phyloP scores from a whole-genome alignment of 2,113 vertebrate species.

The Pyrgilauda ruficollis region DNA sequence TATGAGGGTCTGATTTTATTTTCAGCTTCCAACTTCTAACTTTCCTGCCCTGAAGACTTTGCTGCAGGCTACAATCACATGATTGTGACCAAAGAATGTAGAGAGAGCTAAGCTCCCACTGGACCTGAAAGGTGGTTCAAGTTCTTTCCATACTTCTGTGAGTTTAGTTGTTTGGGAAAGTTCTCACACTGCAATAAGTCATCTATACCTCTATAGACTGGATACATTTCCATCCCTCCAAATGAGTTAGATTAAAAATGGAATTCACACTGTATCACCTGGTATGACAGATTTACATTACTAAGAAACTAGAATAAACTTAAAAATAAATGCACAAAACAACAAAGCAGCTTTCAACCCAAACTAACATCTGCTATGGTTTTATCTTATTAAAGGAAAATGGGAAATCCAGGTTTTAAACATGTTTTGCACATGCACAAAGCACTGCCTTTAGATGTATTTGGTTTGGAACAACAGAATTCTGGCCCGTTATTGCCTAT shows the following conservation, averaged over 20 bases:
- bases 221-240: not conserved
- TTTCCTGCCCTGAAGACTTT: not conserved
- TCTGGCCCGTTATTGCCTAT: slow-evolving; percentile 41
- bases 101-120: not conserved
- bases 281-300: not conserved
- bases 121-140: not conserved
- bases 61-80: not conserved
- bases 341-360: not conserved
- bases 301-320: not conserved
- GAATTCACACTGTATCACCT: not conserved
- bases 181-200: not conserved
- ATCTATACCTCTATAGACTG: not conserved
- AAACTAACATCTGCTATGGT: not conserved
- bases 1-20: not conserved
- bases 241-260: not conserved
- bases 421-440: not conserved
- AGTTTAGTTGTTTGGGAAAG: not conserved
- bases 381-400: not conserved
- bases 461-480: slow-evolving; percentile 51
- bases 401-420: not conserved
- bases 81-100: not conserved
- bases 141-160: not conserved
- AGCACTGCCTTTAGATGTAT: not conserved
- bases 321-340: not conserved
- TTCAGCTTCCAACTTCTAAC: not conserved